Conservation (phyloP, 2,113 vertebrate genomes). For the Chaetura pelagica region DNA sequence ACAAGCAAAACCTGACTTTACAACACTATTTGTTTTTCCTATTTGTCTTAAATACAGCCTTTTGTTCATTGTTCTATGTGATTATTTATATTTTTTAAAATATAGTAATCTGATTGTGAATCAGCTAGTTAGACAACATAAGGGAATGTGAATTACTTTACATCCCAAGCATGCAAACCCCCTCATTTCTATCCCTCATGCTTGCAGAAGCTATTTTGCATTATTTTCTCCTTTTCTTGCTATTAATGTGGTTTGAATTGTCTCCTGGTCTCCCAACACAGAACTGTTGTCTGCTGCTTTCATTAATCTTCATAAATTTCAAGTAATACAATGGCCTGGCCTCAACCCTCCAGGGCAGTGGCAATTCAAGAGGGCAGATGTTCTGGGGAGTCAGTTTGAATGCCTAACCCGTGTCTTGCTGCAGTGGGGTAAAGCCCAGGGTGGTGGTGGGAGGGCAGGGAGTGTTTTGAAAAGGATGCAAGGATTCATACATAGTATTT, state of each 20-base stretch:
- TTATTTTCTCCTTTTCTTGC: slow-evolving; percentile 3
- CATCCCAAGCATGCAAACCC: background rate
- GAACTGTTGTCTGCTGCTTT: slow-evolving; percentile 25
- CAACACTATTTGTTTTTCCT: background rate
- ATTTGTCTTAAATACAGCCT: background rate
- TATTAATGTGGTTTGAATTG: slow-evolving; percentile 28
- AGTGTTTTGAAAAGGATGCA: background rate
- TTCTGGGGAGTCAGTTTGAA: background rate
- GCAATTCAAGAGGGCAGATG: slow-evolving; percentile 1
- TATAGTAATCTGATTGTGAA: background rate
- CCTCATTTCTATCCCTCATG: background rate
- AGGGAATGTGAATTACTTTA: background rate
- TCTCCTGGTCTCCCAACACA: slow-evolving; percentile 24
- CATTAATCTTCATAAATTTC: slow-evolving; percentile 64
- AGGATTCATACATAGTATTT: background rate
- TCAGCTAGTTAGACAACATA: background rate
- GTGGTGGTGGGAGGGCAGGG: background rate
- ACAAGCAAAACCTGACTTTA: background rate
- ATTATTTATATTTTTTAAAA: background rate
- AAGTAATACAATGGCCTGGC: slow-evolving; percentile 28
- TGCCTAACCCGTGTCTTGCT: background rate
- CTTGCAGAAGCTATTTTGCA: background rate
- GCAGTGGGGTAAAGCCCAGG: background rate
- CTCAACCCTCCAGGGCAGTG: background rate
- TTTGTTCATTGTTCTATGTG: background rate